Conservation (phyloP, 2,797 vertebrate species). For the Bradypodion pumilum region DNA sequence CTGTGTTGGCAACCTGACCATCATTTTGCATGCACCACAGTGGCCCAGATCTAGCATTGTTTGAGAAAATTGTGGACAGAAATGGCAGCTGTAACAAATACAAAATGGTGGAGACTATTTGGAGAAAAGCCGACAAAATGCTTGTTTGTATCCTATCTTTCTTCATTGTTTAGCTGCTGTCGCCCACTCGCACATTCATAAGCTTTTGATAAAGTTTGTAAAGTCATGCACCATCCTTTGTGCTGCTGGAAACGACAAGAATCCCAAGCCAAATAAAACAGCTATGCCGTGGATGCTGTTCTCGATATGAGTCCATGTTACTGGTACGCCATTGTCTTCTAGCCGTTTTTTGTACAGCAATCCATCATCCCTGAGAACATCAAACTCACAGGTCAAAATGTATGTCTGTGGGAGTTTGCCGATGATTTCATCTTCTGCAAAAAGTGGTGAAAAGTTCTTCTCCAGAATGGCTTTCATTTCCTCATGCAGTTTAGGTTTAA, state of each 20-base stretch:
- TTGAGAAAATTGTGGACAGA: too few relatives aligned
- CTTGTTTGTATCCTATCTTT: neutral
- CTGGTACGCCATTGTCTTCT: neutral
- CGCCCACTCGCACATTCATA: constrained; percentile 23
- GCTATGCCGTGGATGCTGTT: neutral
- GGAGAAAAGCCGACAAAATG: neutral
- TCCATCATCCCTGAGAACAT: constrained; percentile 77
- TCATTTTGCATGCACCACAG: too few relatives aligned
- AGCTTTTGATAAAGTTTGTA: constrained; percentile 55
- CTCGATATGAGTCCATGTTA: neutral
- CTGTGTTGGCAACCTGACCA: too few relatives aligned
- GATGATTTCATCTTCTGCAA: constrained; percentile 73
- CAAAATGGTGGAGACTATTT: too few relatives aligned
- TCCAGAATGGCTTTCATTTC: constrained; percentile 63
- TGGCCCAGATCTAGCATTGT: too few relatives aligned
- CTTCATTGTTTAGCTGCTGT: neutral
- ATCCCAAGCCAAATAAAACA: neutral
- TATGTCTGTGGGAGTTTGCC: constrained; percentile 72
- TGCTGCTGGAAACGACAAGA: constrained; percentile 46
- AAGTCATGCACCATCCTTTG: constrained; percentile 34
- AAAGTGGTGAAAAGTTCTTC: constrained; percentile 71
- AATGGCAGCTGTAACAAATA: too few relatives aligned
- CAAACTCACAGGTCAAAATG: constrained; percentile 83
- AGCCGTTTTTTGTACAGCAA: constrained; percentile 29
- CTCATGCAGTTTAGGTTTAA: constrained; percentile 71